Evolutionary conservation across 2,888 invertebrate genomes (phyloP).

Genomic region (Sphecodes monilicornis): DNA sequence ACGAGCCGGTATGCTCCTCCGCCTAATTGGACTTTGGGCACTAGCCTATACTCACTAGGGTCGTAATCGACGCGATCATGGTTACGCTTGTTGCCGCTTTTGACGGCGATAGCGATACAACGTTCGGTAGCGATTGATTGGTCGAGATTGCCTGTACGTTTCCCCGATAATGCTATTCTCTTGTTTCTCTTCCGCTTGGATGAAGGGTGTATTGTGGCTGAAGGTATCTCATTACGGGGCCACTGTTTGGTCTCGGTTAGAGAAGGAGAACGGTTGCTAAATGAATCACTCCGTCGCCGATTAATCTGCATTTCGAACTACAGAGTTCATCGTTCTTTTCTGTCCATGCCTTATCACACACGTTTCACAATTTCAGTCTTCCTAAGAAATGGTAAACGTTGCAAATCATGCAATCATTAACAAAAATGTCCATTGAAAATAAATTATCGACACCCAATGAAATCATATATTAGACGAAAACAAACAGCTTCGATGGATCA

Average conservation of each 20-base stretch:
- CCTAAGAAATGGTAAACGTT: neutral
- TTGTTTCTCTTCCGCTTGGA: constrained; percentile 82
- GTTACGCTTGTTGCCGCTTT: constrained; percentile 46
- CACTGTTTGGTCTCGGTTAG: constrained; percentile 75
- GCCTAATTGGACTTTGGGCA: constrained; percentile 44
- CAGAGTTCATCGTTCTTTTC: constrained; percentile 43
- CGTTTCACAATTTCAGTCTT: neutral
- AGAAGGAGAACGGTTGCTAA: constrained; percentile 57
- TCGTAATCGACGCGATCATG: constrained; percentile 46
- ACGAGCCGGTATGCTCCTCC: constrained; percentile 11
- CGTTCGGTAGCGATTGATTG: constrained; percentile 66
- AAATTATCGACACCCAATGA: neutral
- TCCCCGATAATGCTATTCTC: constrained; percentile 82
- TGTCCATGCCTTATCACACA: neutral
- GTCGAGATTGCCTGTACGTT: constrained; percentile 74
- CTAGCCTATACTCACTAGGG: constrained; percentile 17
- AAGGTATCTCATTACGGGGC: constrained; percentile 78
- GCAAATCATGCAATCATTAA: neutral
- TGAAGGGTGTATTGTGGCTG: constrained; percentile 82
- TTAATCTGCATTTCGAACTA: constrained; percentile 75
- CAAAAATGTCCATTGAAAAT: neutral
- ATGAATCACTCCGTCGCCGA: constrained; percentile 67
- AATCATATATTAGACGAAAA: neutral
- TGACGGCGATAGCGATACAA: constrained; percentile 63
- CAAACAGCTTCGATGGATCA: too few species aligned